Percentiles rank a stretch among this genome's conserved stretches.
These are phyloP conservation scores for Oopsacas minuta DNA, from an alignment of 37 sponge, comb jelly and placozoan genomes.

Conservation along the genomic window DNA sequence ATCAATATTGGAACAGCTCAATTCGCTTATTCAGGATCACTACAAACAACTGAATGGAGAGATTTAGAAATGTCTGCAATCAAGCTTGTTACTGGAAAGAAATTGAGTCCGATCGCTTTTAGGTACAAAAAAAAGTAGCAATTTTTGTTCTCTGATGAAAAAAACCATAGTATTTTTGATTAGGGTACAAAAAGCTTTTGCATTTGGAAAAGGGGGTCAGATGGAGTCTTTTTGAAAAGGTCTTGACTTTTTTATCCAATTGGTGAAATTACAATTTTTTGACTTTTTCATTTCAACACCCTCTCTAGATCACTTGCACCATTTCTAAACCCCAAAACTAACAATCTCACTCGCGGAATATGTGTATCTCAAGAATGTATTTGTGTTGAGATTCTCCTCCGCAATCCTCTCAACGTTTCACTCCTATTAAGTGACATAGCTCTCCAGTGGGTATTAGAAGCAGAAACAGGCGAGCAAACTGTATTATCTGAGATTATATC, in stretches of 20 bases:
- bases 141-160: too few relatives aligned
- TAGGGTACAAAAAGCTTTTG: too few relatives aligned
- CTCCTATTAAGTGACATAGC: background rate
- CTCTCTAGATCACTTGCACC: background rate
- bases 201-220: too few relatives aligned
- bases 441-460: background rate
- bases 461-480: background rate
- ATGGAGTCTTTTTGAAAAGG: too few relatives aligned
- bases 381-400: constrained; percentile 3
- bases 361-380: constrained; percentile 15
- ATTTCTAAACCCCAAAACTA: background rate
- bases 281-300: background rate
- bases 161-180: too few relatives aligned
- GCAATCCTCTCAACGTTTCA: background rate
- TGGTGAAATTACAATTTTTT: background rate
- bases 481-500: background rate
- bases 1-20: background rate
- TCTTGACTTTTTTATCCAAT: background rate
- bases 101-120: background rate
- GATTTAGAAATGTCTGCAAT: background rate
- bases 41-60: background rate
- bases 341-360: background rate
- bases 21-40: background rate
- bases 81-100: background rate
- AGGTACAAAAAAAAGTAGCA: too few relatives aligned